Conservation (phyloP, 2,888 invertebrate genomes). For the Drosophila imparisetae region DNA sequence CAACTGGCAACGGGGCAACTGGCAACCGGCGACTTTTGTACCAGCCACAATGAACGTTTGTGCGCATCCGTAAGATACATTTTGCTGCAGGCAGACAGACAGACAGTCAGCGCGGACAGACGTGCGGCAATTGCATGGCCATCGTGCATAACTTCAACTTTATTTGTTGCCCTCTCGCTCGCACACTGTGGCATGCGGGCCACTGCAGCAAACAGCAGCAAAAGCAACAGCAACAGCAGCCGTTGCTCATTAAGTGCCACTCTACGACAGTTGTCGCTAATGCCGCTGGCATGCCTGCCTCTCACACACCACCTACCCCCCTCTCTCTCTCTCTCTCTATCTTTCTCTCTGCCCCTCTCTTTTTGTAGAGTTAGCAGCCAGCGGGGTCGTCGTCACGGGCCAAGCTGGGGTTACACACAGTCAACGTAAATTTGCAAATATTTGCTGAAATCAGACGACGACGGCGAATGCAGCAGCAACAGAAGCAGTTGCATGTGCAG, state of each 20-base stretch:
- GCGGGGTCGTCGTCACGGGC: slow-evolving; percentile 67
- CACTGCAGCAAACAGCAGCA: slow-evolving; percentile 47
- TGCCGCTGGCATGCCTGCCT: slow-evolving; percentile 63
- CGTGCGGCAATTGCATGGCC: slow-evolving; percentile 73
- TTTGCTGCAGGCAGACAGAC: slow-evolving; percentile 40
- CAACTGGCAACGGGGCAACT: slow-evolving; percentile 56
- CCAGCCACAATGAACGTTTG: slow-evolving; percentile 69
- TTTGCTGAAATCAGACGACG: slow-evolving; percentile 76
- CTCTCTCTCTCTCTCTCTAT: neutral
- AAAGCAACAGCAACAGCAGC: slow-evolving; percentile 53
- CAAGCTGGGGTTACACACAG: slow-evolving; percentile 71
- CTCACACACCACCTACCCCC: slow-evolving; percentile 3
- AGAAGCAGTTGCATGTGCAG: slow-evolving; percentile 48
- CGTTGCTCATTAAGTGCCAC: slow-evolving; percentile 80
- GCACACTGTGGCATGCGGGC: slow-evolving; percentile 73
- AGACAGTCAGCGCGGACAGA: slow-evolving; percentile 1
- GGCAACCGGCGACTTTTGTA: slow-evolving; percentile 57
- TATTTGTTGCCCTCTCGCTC: slow-evolving; percentile 60
- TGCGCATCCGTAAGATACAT: slow-evolving; percentile 76
- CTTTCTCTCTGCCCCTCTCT: neutral
- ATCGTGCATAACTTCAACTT: slow-evolving; percentile 76
- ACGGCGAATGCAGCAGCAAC: slow-evolving; percentile 49
- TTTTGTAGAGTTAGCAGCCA: slow-evolving; percentile 16
- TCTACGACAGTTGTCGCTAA: slow-evolving; percentile 79
- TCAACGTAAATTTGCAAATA: slow-evolving; percentile 79